Conservation (phyloP, 2,888 invertebrate species). For the Noctuana brunneofusca region DNA sequence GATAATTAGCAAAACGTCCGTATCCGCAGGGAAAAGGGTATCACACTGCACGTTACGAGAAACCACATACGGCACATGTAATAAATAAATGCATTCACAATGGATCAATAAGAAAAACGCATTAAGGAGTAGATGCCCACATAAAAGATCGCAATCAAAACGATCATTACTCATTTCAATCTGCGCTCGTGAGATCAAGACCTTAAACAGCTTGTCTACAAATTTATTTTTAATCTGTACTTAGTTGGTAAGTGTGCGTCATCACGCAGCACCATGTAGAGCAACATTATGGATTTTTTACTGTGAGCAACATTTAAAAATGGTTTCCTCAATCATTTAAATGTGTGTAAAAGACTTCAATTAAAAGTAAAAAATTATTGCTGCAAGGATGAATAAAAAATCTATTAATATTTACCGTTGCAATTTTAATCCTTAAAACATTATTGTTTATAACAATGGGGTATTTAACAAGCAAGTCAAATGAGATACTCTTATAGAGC, state of each 20-base stretch:
- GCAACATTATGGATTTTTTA: constrained; percentile 7
- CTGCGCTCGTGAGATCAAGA: constrained; percentile 29
- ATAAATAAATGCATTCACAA: constrained; percentile 33
- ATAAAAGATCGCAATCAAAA: constrained; percentile 35
- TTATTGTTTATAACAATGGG: no score
- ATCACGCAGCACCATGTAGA: constrained; percentile 24
- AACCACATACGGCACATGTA: constrained; percentile 22
- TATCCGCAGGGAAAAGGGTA: constrained; percentile 21
- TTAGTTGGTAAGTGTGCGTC: constrained; percentile 30
- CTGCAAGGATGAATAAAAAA: no score
- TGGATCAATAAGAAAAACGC: constrained; percentile 35
- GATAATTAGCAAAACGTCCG: constrained; percentile 33
- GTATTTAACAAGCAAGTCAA: no score
- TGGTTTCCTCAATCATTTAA: neutral
- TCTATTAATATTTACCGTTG: no score
- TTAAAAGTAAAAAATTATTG: neutral
- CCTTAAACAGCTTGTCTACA: constrained; percentile 34
- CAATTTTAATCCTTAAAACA: neutral
- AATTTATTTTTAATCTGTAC: constrained; percentile 33
- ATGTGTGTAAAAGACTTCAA: neutral
- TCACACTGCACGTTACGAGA: constrained; percentile 15
- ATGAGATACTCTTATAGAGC: no score
- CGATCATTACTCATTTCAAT: constrained; percentile 33
- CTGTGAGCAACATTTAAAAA: neutral
- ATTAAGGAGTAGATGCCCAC: constrained; percentile 34